Evolutionary conservation across 2,113 vertebrate genomes (phyloP).

Genomic region (Strix uralensis): DNA sequence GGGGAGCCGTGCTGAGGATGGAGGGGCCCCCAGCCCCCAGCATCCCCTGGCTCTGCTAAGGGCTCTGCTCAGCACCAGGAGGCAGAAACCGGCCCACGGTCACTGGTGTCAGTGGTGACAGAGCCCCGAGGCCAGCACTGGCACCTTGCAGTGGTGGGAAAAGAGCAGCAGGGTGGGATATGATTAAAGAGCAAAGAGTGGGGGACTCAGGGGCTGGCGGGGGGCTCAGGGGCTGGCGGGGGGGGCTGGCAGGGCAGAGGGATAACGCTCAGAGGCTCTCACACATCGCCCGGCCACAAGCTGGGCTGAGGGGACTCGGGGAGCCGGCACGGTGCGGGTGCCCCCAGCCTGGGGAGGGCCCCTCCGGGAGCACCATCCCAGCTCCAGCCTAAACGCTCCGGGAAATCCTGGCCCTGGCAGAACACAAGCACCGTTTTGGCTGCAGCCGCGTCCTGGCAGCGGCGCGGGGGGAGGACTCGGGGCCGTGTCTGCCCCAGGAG

Average conservation of each 20-base stretch:
- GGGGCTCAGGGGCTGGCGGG: not conserved
- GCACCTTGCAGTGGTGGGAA: not conserved
- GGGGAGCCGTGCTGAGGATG: accelerated
- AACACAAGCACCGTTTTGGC: not conserved
- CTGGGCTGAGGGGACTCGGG: accelerated
- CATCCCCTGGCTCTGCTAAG: no score
- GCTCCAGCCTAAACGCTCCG: not conserved
- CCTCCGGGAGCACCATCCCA: not conserved
- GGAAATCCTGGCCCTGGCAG: constrained; percentile 4
- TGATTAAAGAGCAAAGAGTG: not conserved
- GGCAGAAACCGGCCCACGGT: not conserved
- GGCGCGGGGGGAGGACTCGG: not conserved
- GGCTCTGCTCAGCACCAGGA: not conserved
- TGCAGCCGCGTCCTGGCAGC: not conserved
- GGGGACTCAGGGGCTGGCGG: not conserved
- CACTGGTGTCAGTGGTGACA: not conserved
- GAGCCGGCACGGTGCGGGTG: accelerated
- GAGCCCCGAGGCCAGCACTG: not conserved
- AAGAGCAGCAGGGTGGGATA: not conserved
- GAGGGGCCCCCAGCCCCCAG: not conserved
- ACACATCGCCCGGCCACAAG: no score
- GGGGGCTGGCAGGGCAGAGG: not conserved
- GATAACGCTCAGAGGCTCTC: not conserved
- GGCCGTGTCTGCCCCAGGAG: not conserved
- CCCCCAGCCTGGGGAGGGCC: accelerated